These are phyloP conservation scores for Cyprinodon diabolis DNA, from an alignment of 2,797 vertebrate genomes.

Conservation along the genomic window DNA sequence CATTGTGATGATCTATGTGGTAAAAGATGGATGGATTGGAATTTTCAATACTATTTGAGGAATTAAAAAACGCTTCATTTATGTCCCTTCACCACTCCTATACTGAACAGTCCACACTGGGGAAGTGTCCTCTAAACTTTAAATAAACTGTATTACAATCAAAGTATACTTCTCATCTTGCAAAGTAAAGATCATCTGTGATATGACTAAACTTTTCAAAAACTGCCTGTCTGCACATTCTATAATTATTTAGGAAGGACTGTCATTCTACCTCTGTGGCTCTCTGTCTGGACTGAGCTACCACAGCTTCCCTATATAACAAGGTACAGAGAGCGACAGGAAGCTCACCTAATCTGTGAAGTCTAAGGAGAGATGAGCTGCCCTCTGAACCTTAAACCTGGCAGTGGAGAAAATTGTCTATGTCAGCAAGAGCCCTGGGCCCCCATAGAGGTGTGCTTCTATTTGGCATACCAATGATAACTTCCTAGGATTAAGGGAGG, in stretches of 20 bases:
- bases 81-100: background rate
- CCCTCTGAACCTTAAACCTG: conserved; percentile 63
- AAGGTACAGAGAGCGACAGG: conserved; percentile 50
- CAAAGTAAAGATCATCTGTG: conserved; percentile 7
- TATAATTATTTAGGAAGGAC: conserved; percentile 52
- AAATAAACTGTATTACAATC: background rate
- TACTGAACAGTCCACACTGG: background rate
- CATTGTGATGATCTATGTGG: too few species aligned
- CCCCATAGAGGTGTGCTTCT: conserved; percentile 67
- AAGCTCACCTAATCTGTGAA: conserved; percentile 72
- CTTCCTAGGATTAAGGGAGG: conserved; percentile 63
- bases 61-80: background rate
- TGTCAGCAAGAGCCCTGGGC: conserved; percentile 63
- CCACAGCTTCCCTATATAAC: conserved; percentile 60
- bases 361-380: conserved; percentile 64
- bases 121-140: background rate
- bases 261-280: conserved; percentile 38
- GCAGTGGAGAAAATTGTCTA: conserved; percentile 45
- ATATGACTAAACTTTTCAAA: conserved; percentile 16
- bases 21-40: too few species aligned
- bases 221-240: conserved; percentile 49
- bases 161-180: conserved; percentile 19
- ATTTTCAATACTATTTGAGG: too few species aligned
- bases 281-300: conserved; percentile 44
- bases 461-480: conserved; percentile 65